Percentiles rank a stretch among this genome's conserved stretches.
phyloP scores from a whole-genome alignment of 2,113 vertebrate genomes.

The Cichladusa arquata region DNA sequence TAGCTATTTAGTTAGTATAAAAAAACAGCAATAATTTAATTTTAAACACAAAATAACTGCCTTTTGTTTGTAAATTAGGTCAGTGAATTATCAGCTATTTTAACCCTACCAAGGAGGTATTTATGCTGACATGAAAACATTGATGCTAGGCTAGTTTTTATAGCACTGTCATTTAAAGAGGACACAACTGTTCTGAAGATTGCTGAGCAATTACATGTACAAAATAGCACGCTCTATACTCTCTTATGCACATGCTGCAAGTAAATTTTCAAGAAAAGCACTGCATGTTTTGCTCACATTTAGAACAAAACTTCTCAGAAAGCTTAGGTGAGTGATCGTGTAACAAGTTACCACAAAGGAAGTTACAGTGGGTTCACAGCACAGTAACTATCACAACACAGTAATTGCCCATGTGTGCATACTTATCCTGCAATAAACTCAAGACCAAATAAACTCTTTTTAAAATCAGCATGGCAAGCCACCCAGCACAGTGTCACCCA shows the following conservation, averaged over 20 bases:
- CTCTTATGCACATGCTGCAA: not conserved
- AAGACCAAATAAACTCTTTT: not conserved
- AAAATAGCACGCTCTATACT: not conserved
- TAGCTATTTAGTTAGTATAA: not conserved
- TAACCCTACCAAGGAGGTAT: not conserved
- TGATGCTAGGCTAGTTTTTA: not conserved
- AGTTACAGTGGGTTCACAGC: not conserved
- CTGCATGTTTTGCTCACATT: not conserved
- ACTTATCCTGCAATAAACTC: not conserved
- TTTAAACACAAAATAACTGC: not conserved
- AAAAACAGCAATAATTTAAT: not conserved
- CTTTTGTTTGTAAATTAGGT: not conserved
- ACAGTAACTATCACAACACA: not conserved
- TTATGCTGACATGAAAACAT: not conserved
- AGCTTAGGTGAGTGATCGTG: not conserved
- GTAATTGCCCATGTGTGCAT: not conserved
- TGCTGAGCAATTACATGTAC: not conserved
- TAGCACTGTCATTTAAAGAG: not conserved
- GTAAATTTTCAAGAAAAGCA: not conserved
- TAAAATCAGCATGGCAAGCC: not conserved
- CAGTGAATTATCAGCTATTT: not conserved
- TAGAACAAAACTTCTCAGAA: not conserved
- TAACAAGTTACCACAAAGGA: not conserved
- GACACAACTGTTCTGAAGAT: not conserved
- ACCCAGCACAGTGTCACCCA: not conserved